Conservation (phyloP, 2,888 invertebrate genomes). For the Tenthredo livida region DNA sequence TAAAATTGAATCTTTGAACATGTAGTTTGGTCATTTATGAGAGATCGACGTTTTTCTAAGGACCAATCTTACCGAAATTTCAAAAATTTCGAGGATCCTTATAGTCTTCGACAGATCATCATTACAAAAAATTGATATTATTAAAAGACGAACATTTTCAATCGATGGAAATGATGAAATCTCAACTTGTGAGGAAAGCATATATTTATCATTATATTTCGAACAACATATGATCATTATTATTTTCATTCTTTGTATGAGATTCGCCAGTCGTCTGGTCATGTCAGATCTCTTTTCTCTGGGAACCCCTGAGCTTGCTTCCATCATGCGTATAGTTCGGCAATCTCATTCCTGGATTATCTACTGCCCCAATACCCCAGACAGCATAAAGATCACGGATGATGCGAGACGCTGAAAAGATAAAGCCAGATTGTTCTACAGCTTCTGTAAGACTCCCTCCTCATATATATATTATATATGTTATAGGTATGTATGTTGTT, state of each 20-base stretch:
- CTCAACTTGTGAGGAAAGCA: neutral
- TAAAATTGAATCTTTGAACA: neutral
- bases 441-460: neutral
- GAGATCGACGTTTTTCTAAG: neutral
- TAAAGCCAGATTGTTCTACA: conserved; percentile 12
- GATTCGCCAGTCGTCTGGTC: neutral
- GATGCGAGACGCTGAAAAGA: conserved; percentile 20
- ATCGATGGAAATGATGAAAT: neutral
- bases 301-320: neutral
- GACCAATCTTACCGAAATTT: too few species aligned
- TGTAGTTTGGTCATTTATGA: neutral
- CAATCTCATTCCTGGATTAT: conserved; percentile 13
- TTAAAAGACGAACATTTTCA: neutral
- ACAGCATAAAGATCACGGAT: neutral
- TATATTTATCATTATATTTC: neutral
- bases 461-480: neutral
- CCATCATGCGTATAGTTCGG: neutral
- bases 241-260: neutral
- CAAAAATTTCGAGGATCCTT: neutral
- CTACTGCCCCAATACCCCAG: neutral
- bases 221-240: neutral
- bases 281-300: neutral
- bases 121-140: neutral
- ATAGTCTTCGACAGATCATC: neutral
- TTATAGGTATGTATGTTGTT: neutral